phyloP scores from a whole-genome alignment of 2,888 invertebrate genomes.

The Gasteruption jaculator region DNA sequence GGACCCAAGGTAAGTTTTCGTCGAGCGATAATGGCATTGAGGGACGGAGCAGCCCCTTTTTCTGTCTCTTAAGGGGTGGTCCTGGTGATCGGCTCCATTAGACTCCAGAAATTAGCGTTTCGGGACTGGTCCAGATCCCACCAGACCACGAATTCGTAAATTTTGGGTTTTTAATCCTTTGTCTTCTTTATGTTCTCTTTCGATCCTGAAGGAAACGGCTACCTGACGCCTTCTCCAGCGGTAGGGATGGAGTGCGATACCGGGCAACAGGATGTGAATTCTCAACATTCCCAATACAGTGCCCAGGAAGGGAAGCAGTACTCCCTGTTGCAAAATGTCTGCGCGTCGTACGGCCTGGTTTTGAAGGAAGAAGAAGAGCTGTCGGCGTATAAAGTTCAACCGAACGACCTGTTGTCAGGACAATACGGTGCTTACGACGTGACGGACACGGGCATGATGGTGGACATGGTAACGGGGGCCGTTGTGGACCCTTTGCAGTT shows the following conservation, averaged over 20 bases:
- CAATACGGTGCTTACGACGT: conserved; percentile 62
- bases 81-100: no score
- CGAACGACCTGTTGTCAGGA: conserved; percentile 60
- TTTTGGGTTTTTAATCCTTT: no score
- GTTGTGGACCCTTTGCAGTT: conserved; percentile 80
- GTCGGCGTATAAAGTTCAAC: conserved; percentile 70
- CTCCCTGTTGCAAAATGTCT: conserved; percentile 70
- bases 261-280: conserved; percentile 59
- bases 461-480: conserved; percentile 71
- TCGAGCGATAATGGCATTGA: no score
- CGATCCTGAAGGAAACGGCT: conserved; percentile 64
- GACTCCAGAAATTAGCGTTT: no score
- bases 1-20: conserved; percentile 36
- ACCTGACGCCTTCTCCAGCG: conserved; percentile 65
- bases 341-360: conserved; percentile 71
- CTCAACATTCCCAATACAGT: conserved; percentile 42
- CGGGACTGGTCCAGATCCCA: no score
- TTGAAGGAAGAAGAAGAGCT: conserved; percentile 77
- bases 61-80: no score
- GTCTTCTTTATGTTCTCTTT: no score
- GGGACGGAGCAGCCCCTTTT: no score
- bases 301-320: conserved; percentile 64
- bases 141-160: no score
- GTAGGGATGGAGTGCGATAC: conserved; percentile 75
- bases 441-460: conserved; percentile 72